Conservation (phyloP, 1,140 invertebrate genomes). For the Zophobas atratus region DNA sequence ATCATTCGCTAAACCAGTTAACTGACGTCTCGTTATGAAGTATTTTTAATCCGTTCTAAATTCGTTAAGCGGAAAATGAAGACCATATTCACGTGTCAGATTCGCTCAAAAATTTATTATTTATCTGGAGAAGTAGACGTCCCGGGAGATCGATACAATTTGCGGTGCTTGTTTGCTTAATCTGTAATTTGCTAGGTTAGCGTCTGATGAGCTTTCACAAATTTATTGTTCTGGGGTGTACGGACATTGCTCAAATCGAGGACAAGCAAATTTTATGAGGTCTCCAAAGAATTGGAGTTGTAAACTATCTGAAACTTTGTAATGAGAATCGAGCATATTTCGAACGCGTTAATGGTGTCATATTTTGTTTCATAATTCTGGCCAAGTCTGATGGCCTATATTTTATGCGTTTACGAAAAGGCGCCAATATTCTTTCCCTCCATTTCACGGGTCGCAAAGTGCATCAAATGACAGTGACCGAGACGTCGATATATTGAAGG, state of each 20-base stretch:
- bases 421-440: constrained; percentile 20
- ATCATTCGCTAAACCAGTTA: background rate
- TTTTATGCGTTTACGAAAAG: background rate
- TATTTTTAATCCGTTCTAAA: no score
- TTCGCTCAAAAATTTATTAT: background rate
- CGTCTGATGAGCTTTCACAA: constrained; percentile 1
- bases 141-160: background rate
- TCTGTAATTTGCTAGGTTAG: background rate
- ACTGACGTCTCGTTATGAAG: no score
- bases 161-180: constrained; percentile 1
- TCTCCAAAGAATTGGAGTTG: constrained; percentile 10
- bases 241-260: background rate
- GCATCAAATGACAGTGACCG: constrained; percentile 16
- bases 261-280: constrained; percentile 19
- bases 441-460: constrained; percentile 27
- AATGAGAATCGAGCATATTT: constrained; percentile 23
- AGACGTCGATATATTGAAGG: constrained; percentile 20
- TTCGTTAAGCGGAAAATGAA: no score
- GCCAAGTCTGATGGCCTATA: background rate
- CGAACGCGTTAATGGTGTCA: background rate
- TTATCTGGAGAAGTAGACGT: background rate
- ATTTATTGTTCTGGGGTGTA: constrained; percentile 2
- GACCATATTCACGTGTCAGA: no score
- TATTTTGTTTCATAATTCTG: constrained; percentile 1
- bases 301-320: constrained; percentile 8